phyloP scores from a whole-genome alignment of 1,140 invertebrate genomes.

The Zaprionus ornatus region DNA sequence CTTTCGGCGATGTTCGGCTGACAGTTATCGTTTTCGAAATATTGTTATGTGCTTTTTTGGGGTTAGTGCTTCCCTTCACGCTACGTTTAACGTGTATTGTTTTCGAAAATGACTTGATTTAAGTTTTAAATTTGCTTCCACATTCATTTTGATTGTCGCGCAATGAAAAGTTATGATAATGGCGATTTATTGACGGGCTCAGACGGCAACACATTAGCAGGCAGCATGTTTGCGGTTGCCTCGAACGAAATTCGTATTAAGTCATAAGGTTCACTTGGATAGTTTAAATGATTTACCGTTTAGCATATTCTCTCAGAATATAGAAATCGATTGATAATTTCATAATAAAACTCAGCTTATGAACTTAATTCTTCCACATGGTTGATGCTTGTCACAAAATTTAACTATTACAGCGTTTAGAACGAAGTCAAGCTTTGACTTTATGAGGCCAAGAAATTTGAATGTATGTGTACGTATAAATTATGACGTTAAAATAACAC shows the following conservation, averaged over 20 bases:
- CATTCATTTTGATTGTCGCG: constrained; percentile 69
- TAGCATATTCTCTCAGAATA: too few relatives aligned
- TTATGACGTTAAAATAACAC: too few relatives aligned
- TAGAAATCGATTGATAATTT: too few relatives aligned
- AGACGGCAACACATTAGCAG: constrained; percentile 13
- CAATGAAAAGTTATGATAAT: constrained; percentile 59
- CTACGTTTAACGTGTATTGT: constrained; percentile 62
- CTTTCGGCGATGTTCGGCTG: constrained; percentile 33
- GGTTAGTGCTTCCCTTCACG: constrained; percentile 38
- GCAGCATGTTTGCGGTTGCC: not conserved
- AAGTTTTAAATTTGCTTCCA: constrained; percentile 57
- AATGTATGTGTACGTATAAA: too few relatives aligned
- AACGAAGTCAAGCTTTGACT: too few relatives aligned
- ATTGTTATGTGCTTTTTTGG: constrained; percentile 58
- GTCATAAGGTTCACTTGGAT: not conserved
- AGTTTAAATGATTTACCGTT: not conserved
- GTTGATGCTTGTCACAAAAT: too few relatives aligned
- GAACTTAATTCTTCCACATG: too few relatives aligned
- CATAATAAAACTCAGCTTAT: too few relatives aligned
- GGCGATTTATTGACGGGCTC: constrained; percentile 46
- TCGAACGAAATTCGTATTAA: not conserved
- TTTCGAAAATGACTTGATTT: constrained; percentile 54
- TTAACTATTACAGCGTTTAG: too few relatives aligned
- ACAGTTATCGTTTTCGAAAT: constrained; percentile 79
- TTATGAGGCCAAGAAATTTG: too few relatives aligned